Evolutionary conservation across 2,113 vertebrate genomes (phyloP).

Genomic region (Gavialis gangeticus): DNA sequence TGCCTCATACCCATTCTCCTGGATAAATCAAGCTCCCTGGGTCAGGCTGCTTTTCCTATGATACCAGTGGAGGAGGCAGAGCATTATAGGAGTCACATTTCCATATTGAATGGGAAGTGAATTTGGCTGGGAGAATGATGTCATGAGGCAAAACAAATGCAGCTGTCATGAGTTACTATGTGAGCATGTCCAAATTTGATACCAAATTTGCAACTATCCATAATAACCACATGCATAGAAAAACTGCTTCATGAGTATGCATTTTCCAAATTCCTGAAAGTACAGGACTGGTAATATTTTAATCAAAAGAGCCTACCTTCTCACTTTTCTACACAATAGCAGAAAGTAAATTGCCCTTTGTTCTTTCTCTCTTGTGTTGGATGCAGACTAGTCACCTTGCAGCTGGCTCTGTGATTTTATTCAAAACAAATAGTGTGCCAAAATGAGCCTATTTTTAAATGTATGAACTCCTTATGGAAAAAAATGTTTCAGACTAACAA

Average conservation of each 20-base stretch:
- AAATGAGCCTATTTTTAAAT: background rate
- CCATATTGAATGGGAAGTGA: background rate
- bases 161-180: background rate
- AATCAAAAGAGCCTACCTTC: background rate
- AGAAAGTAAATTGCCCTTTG: background rate
- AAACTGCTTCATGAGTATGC: background rate
- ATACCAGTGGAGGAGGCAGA: background rate
- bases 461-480: background rate
- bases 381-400: background rate
- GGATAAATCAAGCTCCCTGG: background rate
- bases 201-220: background rate
- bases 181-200: background rate
- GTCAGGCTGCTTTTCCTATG: background rate
- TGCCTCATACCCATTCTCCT: background rate
- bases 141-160: too few species aligned
- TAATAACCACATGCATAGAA: accelerated
- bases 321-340: background rate
- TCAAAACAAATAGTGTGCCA: background rate
- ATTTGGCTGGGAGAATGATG: background rate
- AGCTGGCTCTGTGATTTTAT: background rate
- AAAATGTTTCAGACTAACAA: background rate
- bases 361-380: background rate
- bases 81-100: too few species aligned
- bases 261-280: background rate
- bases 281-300: background rate